These are phyloP conservation scores for Cyprinella venusta DNA, from an alignment of 2,797 vertebrate genomes.

Conservation along the genomic window DNA sequence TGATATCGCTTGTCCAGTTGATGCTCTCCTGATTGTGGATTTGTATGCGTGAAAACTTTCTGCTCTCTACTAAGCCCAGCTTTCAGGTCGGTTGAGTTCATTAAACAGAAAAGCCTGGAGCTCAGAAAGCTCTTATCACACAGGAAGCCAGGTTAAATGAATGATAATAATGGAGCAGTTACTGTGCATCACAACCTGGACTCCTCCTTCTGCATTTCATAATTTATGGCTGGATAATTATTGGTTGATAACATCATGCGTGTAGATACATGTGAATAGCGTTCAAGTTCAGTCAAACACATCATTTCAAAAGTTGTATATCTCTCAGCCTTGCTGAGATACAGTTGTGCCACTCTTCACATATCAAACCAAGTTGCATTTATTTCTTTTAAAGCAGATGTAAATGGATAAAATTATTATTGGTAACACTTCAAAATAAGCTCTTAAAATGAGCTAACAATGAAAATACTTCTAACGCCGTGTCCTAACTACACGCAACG, in stretches of 20 bases:
- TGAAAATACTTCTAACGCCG: too few relatives aligned
- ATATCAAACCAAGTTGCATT: neutral
- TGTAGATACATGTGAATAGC: neutral
- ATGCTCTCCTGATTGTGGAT: neutral
- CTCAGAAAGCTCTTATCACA: slow-evolving; percentile 11
- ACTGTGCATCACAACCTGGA: neutral
- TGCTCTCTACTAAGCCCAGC: neutral
- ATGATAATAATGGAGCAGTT: slow-evolving; percentile 18
- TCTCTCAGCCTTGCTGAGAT: too few relatives aligned
- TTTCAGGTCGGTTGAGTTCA: neutral
- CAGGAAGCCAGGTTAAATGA: slow-evolving; percentile 11
- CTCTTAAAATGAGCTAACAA: neutral
- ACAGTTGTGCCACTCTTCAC: neutral
- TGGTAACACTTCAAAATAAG: too few relatives aligned
- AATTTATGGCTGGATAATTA: neutral
- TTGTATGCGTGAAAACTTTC: slow-evolving; percentile 5
- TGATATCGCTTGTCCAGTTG: neutral
- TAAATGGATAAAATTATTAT: neutral
- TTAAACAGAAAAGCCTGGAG: neutral
- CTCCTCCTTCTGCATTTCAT: neutral
- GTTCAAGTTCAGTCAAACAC: neutral
- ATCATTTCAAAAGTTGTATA: too few relatives aligned
- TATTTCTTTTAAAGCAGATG: neutral
- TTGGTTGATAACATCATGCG: neutral
- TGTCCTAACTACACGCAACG: too few relatives aligned